phyloP scores from a whole-genome alignment of 2,797 vertebrate genomes.

The Emydoidea blandingii region DNA sequence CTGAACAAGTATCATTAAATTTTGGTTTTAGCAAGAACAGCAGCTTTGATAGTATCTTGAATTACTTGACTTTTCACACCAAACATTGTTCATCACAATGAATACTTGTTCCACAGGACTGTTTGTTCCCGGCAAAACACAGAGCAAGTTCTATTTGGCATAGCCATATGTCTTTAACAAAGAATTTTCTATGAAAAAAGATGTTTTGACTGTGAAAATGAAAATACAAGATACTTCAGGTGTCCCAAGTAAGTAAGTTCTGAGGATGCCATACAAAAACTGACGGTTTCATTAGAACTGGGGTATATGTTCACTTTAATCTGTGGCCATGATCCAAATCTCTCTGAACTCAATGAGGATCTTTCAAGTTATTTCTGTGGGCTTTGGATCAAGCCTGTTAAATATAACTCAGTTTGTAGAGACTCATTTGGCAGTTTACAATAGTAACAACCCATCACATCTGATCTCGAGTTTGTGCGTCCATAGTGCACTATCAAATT shows the following conservation, averaged over 20 bases:
- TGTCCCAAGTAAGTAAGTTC: not conserved
- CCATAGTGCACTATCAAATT: constrained; percentile 6
- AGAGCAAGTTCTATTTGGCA: not conserved
- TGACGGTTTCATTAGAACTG: not conserved
- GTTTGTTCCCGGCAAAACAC: not conserved
- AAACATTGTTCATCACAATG: not conserved
- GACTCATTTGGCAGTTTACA: not conserved
- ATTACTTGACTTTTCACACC: not conserved
- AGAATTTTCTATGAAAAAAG: not conserved
- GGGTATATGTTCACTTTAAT: not conserved
- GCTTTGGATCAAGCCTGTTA: not conserved
- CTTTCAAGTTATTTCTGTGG: not conserved
- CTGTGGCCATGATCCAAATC: not conserved
- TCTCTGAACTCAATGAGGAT: not conserved
- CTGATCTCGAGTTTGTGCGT: not conserved
- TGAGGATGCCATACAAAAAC: not conserved
- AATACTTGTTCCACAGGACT: not conserved
- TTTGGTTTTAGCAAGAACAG: not conserved
- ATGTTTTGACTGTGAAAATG: not conserved
- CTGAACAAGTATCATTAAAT: not conserved
- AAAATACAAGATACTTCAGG: not conserved
- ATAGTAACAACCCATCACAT: not conserved
- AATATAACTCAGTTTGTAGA: constrained; percentile 1
- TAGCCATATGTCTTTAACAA: not conserved
- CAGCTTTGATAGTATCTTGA: not conserved